These are phyloP conservation scores for Callinectes sapidus DNA, from an alignment of 2,888 invertebrate species.

Conservation along the genomic window DNA sequence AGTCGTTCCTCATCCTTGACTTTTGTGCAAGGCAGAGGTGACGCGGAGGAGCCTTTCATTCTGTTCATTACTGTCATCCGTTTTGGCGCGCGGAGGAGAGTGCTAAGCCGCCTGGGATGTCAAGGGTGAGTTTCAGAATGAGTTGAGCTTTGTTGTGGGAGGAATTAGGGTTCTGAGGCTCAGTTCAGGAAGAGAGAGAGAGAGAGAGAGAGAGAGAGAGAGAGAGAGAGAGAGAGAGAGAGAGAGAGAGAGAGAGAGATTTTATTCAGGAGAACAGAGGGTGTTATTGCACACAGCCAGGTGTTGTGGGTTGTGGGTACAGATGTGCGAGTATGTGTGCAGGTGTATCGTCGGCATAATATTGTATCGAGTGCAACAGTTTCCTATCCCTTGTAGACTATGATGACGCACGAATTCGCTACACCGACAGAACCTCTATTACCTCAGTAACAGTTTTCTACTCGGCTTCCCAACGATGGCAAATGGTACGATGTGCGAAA, in stretches of 20 bases:
- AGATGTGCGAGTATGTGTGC: not conserved
- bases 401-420: not conserved
- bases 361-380: not conserved
- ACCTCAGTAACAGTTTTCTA: not conserved
- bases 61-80: slow-evolving; percentile 43
- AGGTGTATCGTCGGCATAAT: not conserved
- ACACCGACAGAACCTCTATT: not conserved
- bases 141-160: slow-evolving; percentile 19
- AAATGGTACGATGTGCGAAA: not conserved
- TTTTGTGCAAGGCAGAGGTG: slow-evolving; percentile 36
- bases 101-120: not conserved
- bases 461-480: too few species aligned
- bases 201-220: not conserved
- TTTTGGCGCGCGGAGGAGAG: not conserved
- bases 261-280: too few species aligned
- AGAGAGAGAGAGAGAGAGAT: slow-evolving; percentile 22
- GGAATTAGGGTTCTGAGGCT: not conserved
- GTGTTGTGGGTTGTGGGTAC: too few species aligned
- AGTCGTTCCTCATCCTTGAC: slow-evolving; percentile 8
- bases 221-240: slow-evolving; percentile 20
- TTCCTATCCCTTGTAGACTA: not conserved
- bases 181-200: not conserved
- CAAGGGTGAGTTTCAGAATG: slow-evolving; percentile 1
- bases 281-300: too few species aligned
- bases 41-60: slow-evolving; percentile 37